phyloP scores from a whole-genome alignment of 2,888 invertebrate species.

The Blera fallax region DNA sequence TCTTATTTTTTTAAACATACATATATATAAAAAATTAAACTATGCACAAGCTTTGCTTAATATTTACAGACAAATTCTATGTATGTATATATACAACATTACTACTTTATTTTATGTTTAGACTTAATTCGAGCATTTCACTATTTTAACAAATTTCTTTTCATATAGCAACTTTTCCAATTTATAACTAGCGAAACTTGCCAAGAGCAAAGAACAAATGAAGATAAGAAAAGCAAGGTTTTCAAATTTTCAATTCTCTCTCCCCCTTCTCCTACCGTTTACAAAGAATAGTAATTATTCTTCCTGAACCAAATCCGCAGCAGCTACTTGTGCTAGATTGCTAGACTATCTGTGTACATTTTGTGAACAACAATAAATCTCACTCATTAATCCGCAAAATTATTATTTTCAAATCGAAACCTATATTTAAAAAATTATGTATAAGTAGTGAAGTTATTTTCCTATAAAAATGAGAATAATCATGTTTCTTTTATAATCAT shows the following conservation, averaged over 20 bases:
- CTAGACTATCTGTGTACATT: constrained; percentile 10
- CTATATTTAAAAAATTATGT: constrained; percentile 5
- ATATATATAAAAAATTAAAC: background rate
- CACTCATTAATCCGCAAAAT: constrained; percentile 3
- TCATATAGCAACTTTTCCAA: constrained; percentile 16
- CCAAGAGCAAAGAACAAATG: constrained; percentile 3
- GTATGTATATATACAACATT: background rate
- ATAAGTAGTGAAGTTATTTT: constrained; percentile 30
- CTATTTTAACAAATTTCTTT: constrained; percentile 8
- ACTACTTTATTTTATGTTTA: background rate
- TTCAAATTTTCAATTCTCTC: background rate
- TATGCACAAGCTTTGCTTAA: background rate
- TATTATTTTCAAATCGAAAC: constrained; percentile 6
- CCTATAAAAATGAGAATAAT: constrained; percentile 61
- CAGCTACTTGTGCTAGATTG: constrained; percentile 1
- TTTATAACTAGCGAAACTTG: constrained; percentile 13
- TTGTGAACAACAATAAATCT: constrained; percentile 4
- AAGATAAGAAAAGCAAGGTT: constrained; percentile 20
- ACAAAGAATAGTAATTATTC: background rate
- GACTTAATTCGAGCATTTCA: background rate
- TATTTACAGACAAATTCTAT: background rate
- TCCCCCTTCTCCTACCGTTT: background rate
- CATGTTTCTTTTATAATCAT: constrained; percentile 74
- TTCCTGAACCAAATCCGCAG: background rate
- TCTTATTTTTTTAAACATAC: background rate